Percentiles rank a stretch among this genome's conserved stretches.
phyloP scores from a whole-genome alignment of 2,888 invertebrate genomes.

The Bombylius discolor region DNA sequence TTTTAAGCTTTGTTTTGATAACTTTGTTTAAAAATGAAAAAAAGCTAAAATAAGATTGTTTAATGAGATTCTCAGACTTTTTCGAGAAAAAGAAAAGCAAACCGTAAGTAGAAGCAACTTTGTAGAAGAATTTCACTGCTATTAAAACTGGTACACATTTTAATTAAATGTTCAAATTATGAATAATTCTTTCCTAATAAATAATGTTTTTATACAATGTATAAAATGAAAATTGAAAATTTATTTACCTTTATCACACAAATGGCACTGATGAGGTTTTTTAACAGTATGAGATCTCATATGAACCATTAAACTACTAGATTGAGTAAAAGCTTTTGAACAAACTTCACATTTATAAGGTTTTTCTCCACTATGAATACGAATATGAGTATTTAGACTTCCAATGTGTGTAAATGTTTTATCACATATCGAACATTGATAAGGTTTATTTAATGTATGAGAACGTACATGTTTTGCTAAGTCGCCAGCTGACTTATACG shows the following conservation, averaged over 20 bases:
- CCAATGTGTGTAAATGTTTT: conserved; percentile 37
- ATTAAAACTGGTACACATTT: no score
- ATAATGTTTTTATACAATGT: no score
- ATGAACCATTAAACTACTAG: conserved; percentile 36
- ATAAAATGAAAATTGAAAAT: no score
- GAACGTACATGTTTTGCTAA: conserved; percentile 37
- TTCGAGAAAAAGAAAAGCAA: no score
- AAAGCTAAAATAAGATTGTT: no score
- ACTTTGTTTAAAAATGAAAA: no score
- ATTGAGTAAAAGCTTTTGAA: conserved; percentile 35
- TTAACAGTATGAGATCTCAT: conserved; percentile 32
- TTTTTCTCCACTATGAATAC: conserved; percentile 35
- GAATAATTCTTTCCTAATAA: no score
- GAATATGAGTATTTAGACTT: conserved; percentile 35
- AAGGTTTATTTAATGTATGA: conserved; percentile 35
- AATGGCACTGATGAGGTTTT: conserved; percentile 34
- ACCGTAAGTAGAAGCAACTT: no score
- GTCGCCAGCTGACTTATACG: conserved; percentile 35
- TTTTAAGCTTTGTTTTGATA: no score
- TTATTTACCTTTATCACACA: conserved; percentile 30
- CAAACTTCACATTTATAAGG: conserved; percentile 36
- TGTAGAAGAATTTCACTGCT: no score
- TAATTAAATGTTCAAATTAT: no score
- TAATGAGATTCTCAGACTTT: no score
- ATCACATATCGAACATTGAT: conserved; percentile 35